Evolutionary conservation across 2,888 invertebrate genomes (phyloP), one percentile per base, ranked within the genome.

Genomic region (Thera britannica): DNA sequence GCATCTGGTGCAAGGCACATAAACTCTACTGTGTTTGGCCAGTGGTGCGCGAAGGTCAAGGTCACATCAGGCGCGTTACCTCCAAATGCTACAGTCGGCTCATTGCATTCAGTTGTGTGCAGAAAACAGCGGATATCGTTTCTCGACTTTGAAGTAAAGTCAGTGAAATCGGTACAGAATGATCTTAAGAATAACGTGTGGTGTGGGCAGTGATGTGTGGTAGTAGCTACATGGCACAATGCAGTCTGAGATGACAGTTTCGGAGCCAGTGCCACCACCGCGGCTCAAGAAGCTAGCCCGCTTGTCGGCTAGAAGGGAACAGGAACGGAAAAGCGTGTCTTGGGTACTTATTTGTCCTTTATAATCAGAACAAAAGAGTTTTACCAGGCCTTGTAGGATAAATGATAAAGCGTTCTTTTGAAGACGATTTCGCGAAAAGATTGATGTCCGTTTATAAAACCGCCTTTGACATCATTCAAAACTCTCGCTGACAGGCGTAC

Each of bases 11-110:
- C 83, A 82, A 82, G 78, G 81, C 83, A 80, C 82, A 83, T 83
- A 82, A 84, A 79, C 77, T 77, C 81, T 80, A 82, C 88, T 89
- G 88, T 89, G 84, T 90, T 90, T 87, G 85, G 83, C 78, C 87
- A 87, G 83, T 84, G 86, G 79, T 72, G 88, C 92, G 88, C 82
- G 92, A 92, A 93, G 92, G 92, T 84, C 91, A 90, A 90, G 93
- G 92, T 77, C 83, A 83, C 77, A 82, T 84, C 86, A 82, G 86
- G 85, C 84, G 73, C 76, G 65, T 65, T 64, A 56, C 68, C 71
- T 68, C 71, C 68, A 77, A 82, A 75, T 75, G 72, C 62, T 71
- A 72, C 58, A 48, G 66, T 62, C 70, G 65, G 69, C 66, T 77
- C 73, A 65, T 72, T 73, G 73, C 71, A 73, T 77, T 76, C 76